Conservation (phyloP, 92 coral and sea anemone species). For the Porites cylindrica region DNA sequence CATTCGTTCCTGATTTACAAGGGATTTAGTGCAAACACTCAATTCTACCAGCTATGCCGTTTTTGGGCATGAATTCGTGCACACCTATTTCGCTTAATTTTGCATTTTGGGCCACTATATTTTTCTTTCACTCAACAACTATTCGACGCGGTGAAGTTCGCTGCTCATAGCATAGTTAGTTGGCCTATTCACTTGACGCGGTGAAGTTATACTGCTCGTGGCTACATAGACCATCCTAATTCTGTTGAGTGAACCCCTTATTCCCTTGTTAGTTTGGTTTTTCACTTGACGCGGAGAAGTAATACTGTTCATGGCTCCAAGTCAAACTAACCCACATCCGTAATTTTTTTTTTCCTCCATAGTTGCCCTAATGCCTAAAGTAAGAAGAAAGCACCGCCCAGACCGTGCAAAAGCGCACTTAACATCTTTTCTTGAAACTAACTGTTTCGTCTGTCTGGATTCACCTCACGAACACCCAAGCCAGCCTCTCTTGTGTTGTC, state of each 20-base stretch:
- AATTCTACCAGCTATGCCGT: neutral
- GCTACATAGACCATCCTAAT: no score
- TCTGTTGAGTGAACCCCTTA: no score
- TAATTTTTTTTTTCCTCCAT: neutral
- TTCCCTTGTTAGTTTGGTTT: no score
- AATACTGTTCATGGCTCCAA: no score
- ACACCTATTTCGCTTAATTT: neutral
- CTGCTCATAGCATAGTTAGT: no score
- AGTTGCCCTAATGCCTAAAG: neutral
- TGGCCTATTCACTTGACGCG: no score
- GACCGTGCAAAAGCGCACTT: neutral
- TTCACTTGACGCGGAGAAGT: no score
- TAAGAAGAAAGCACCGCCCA: neutral
- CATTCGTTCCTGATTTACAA: neutral
- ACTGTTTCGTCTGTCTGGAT: neutral
- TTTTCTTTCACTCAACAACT: neutral
- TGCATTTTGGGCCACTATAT: neutral
- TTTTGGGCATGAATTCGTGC: neutral
- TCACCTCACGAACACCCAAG: neutral
- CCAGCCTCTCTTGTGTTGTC: neutral
- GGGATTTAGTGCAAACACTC: neutral
- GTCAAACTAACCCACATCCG: no score
- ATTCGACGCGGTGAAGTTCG: neutral
- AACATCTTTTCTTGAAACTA: neutral
- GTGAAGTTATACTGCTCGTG: no score